phyloP scores from a whole-genome alignment of 2,888 invertebrate species.

The Lysandra coridon region DNA sequence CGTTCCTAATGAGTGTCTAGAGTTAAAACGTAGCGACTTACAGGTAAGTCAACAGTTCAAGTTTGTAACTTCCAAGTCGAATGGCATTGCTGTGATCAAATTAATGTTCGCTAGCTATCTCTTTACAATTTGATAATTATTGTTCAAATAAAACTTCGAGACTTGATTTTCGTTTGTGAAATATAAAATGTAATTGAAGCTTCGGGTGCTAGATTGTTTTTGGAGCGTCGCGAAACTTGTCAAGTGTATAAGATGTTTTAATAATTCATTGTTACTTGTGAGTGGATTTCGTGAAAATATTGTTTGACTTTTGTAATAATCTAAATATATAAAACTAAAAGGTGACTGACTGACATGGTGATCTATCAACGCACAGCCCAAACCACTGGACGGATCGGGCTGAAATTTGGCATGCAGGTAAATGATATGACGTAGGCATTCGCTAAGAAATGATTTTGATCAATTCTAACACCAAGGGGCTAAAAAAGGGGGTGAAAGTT shows the following conservation, averaged over 20 bases:
- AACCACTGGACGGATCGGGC: no score
- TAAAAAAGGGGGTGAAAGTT: no score
- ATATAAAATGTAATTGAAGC: constrained; percentile 15
- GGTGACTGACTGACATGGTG: no score
- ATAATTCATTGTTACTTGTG: background rate
- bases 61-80: constrained; percentile 51
- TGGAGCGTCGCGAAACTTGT: background rate
- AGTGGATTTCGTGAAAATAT: background rate
- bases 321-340: no score
- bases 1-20: constrained; percentile 37
- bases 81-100: constrained; percentile 59
- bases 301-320: background rate
- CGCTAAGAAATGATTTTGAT: no score
- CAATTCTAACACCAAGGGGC: no score
- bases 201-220: background rate
- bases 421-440: no score
- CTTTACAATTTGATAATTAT: constrained; percentile 31
- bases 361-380: no score
- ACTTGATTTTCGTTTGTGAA: constrained; percentile 23
- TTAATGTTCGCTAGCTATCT: constrained; percentile 46
- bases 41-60: constrained; percentile 48
- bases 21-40: constrained; percentile 42
- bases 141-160: constrained; percentile 26
- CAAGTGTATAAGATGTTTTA: background rate
- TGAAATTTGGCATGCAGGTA: no score